phyloP scores from a whole-genome alignment of 2,797 vertebrate genomes.

The Fistularia tabacaria region DNA sequence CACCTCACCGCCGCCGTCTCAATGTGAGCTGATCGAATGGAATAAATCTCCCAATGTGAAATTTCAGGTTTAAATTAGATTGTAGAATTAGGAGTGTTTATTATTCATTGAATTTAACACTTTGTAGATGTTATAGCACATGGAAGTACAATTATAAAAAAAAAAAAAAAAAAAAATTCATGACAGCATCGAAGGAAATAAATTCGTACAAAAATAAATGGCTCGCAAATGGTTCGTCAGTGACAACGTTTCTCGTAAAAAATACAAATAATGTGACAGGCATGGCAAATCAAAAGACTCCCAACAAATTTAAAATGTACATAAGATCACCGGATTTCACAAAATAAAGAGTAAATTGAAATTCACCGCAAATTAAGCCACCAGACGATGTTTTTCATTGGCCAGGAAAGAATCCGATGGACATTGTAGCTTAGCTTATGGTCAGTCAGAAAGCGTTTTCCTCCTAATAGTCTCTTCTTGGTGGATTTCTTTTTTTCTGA shows the following conservation, averaged over 20 bases:
- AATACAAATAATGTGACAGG: constrained; percentile 34
- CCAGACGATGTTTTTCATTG: constrained; percentile 34
- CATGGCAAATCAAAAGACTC: constrained; percentile 45
- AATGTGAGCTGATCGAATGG: too few relatives aligned
- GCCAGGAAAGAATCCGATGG: constrained; percentile 18
- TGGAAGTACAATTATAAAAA: constrained; percentile 56
- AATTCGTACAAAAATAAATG: constrained; percentile 72
- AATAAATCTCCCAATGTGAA: too few relatives aligned
- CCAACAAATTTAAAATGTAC: constrained; percentile 37
- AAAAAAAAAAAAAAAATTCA: constrained; percentile 39
- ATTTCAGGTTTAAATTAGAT: too few relatives aligned
- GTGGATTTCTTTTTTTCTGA: constrained; percentile 16
- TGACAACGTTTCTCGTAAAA: constrained; percentile 49
- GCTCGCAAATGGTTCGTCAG: constrained; percentile 55
- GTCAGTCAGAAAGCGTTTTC: constrained; percentile 11
- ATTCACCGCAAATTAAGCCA: constrained; percentile 21
- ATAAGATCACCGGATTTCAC: constrained; percentile 38
- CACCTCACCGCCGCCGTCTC: too few relatives aligned
- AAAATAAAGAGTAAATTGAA: constrained; percentile 36
- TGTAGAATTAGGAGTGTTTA: constrained; percentile 66
- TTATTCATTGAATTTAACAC: constrained; percentile 52
- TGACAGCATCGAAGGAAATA: constrained; percentile 50
- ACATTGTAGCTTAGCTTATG: constrained; percentile 24
- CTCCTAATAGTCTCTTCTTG: neutral
- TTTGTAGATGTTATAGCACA: constrained; percentile 53